Base-by-base conservation (phyloP, 2,797 vertebrate genomes). In the Anguilla pacifica region DNA sequence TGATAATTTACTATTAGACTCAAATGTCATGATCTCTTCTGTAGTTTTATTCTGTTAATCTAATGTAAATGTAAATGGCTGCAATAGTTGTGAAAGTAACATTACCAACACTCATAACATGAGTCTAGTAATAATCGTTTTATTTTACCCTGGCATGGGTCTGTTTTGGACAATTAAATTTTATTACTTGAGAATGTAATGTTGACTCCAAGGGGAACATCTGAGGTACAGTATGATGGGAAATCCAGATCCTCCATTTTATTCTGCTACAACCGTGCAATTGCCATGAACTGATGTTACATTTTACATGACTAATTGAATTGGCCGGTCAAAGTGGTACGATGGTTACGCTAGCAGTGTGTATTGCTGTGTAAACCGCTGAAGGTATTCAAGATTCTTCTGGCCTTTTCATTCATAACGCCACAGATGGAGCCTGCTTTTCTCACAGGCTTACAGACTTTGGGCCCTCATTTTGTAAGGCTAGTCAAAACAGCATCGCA, bases 111-210 rank as follows among this genome's bases (percentile, higher is more conserved):
- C 59, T 88, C 77, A 88, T 88, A 88, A 81, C 53, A 55, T 59
- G 17, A 39, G n/a, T 57, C 55, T 53, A 79, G 87, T 64, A 79
- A 55, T 88, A 79, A 64, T 85, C 92, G 93, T 91, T 93, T 89
- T 88, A 90, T 93, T 93, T 94, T 91, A 94, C 86, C 87, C 72
- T 94, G 95, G 95, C 94, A 67, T 95, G 95, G 84, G 72, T 91
- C 91, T 93, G 92, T 94, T 95, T 95, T 83, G 93, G 91, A 95
- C 94, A 95, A 95, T 96, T 94, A 94, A 93, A 93, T 96, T 96
- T 96, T 94, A 96, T 91, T 91, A 93, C 89, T 51, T 84, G 89
- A 91, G 90, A 93, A 92, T 93, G 85, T 93, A 92, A 91, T 88
- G 46, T 84, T 87, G 25, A 88, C 90, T 95, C 95, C 92, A 86